A percentile compares a stretch with the other conserved stretches of the same genome.
These are phyloP conservation scores for Acrocera orbiculus DNA, from an alignment of 2,888 invertebrate species.

Conservation along the genomic window DNA sequence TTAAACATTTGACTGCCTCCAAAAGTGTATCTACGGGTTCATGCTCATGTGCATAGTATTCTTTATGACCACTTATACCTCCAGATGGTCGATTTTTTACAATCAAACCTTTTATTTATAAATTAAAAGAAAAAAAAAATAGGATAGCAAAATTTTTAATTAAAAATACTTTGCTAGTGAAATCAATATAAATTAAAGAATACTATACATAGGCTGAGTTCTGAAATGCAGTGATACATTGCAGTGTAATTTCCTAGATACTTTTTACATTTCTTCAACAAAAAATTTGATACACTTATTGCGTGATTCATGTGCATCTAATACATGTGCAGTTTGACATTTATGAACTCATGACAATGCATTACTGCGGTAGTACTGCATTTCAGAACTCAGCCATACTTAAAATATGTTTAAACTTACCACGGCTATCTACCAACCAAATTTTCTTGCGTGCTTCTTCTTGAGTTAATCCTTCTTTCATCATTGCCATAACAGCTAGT, in stretches of 20 bases:
- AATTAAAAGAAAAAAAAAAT: background rate
- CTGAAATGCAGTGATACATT: too few species aligned
- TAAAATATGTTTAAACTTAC: conserved; percentile 3
- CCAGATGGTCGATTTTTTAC: conserved; percentile 73
- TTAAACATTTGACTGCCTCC: conserved; percentile 62
- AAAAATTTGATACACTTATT: too few species aligned
- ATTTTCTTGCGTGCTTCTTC: conserved; percentile 64
- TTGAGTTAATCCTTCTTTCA: conserved; percentile 57
- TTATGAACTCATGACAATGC: too few species aligned
- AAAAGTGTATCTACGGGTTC: conserved; percentile 57
- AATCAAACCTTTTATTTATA: conserved; percentile 48
- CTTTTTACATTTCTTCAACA: too few species aligned
- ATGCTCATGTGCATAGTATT: conserved; percentile 61
- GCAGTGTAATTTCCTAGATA: too few species aligned
- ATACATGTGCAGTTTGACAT: too few species aligned
- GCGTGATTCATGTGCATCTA: too few species aligned
- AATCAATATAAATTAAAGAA: too few species aligned
- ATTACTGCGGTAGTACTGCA: too few species aligned
- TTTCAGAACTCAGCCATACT: too few species aligned
- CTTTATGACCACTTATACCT: conserved; percentile 63
- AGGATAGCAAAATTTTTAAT: background rate
- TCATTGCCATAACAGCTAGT: conserved; percentile 85
- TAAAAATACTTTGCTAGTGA: too few species aligned
- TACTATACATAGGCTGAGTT: background rate
- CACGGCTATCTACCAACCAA: conserved; percentile 88